Evolutionary conservation across 2,888 invertebrate genomes (phyloP).

Genomic region (Trileptium ribeirensis): DNA sequence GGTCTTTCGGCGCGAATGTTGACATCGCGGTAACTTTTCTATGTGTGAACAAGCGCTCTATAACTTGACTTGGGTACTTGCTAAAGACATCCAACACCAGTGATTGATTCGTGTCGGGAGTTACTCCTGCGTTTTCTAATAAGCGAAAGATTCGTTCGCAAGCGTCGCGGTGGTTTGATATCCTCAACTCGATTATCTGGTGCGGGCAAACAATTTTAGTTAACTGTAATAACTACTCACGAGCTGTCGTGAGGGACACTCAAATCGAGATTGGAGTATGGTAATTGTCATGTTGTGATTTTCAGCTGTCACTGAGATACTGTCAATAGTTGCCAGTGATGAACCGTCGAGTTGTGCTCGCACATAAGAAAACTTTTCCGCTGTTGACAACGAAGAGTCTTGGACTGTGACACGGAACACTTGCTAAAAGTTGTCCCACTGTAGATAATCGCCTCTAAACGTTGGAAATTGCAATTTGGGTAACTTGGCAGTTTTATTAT

Average conservation of each 20-base stretch:
- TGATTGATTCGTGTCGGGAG: not conserved
- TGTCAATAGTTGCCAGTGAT: not conserved
- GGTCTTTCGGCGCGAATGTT: not conserved
- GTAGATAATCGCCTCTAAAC: not conserved
- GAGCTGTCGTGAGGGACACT: not conserved
- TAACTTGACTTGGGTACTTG: not conserved
- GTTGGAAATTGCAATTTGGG: not conserved
- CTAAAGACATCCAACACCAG: not conserved
- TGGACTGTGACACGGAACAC: not conserved
- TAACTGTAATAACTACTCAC: not conserved
- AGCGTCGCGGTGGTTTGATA: too few species aligned
- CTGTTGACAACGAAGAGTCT: not conserved
- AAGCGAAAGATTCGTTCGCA: not conserved
- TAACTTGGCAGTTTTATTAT: too few species aligned
- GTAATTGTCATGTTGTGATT: not conserved
- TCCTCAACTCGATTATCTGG: too few species aligned
- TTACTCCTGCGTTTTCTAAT: not conserved
- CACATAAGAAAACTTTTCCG: not conserved
- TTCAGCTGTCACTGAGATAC: not conserved
- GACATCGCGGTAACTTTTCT: not conserved
- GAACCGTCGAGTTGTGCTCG: not conserved
- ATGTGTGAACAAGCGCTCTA: not conserved
- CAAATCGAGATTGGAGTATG: not conserved
- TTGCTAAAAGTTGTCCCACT: not conserved
- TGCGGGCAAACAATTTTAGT: too few species aligned